Base-by-base conservation (phyloP, 2,113 vertebrate genomes). In the Glareola pratincola region DNA sequence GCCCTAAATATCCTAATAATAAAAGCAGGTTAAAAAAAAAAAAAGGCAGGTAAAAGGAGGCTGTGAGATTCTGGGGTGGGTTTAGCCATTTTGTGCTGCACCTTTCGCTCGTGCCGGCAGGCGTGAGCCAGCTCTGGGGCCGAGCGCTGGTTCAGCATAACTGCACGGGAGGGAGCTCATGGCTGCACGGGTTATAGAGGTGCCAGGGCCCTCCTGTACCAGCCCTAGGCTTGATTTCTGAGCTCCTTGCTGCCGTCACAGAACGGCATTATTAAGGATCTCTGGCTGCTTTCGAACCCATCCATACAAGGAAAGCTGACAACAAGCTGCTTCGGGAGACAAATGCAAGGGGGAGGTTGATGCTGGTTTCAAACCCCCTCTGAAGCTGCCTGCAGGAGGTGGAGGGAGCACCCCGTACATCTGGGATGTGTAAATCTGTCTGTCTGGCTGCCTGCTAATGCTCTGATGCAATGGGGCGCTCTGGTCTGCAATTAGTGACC, bases 251-350 rank as follows among this genome's bases (percentile, higher is more conserved):
- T 68, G 57, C 39, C 1, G 6, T 30, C 39, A 22, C n/a, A 68
- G 57, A 6, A 14, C 59, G 77, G n/a, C 36, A 36, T 54, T 68
- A 24, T 67, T 85, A 87, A 89, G 43, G 48, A 26, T 76, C 56
- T 89, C 41, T 60, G 69, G 22, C 48, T 92, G 69, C 56, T 75
- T 91, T 91, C 62, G 75, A 94, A 75, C 51, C 21, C 56, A 21
- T 54, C 63, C 80, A 39, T 94, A 63, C 67, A 89, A 88, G 88
- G 88, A 89, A 67, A 89, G 36, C 19, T 81, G 41, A 24, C 79
- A 86, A n/a, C 0, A 0, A 69, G 37, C 19, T 66, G 60, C 50
- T 8, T 8, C 0, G 0, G n/a, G 54, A 94, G n/a, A 75, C 21
- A 66, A 62, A 51, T 56, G 54, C 50, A 71, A 83, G 43, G 43